Base-by-base conservation (phyloP, 2,888 invertebrate species). In the Sinopyrophorus schimmeli region DNA sequence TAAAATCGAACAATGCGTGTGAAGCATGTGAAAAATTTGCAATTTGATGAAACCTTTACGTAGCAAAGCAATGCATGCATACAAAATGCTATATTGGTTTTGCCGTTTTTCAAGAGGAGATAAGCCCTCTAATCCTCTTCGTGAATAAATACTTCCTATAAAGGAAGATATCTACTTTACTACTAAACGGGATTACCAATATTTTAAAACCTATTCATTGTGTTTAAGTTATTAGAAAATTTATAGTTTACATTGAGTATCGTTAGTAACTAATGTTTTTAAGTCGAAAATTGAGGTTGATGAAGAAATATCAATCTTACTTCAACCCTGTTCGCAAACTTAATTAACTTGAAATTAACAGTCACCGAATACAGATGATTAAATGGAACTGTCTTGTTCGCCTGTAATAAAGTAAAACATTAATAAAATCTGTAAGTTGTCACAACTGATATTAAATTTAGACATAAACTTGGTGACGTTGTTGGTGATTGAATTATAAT, bases 91-190 rank as follows among this genome's bases (percentile, higher is more conserved):
- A 65, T 67, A 69, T 57, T 48, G 57, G 57, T 55, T 53, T 53
- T 37, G 40, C 44, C 46, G 46, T 53, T 69, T 70, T 68, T 68
- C 65, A 64, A 61, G 62, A 58, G 51, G 63, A 65, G 68, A 69
- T 69, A 69, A 69, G 67, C 67, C 58, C 57, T n/a, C 59, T 65
- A 70, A 68, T 67, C 68, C 61, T 59, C 56, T 59, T 59, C 58
- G 60, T 55, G 68, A 64, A 70, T 69, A 70, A 70, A 70, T 69
- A 69, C 66, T 60, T 63, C 61, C 65, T 61, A 65, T 66, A 54
- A 57, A 65, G 63, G 61, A 65, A 68, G 67, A 70, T 66, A 66
- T 67, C 67, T 57, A 59, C 65, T 66, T 64, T 61, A 51, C 47
- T 55, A 39, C 54, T 55, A 51, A 48, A 58, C 49, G 56, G 68